phyloP scores from a whole-genome alignment of 2,797 vertebrate species.

The Squalus acanthias region DNA sequence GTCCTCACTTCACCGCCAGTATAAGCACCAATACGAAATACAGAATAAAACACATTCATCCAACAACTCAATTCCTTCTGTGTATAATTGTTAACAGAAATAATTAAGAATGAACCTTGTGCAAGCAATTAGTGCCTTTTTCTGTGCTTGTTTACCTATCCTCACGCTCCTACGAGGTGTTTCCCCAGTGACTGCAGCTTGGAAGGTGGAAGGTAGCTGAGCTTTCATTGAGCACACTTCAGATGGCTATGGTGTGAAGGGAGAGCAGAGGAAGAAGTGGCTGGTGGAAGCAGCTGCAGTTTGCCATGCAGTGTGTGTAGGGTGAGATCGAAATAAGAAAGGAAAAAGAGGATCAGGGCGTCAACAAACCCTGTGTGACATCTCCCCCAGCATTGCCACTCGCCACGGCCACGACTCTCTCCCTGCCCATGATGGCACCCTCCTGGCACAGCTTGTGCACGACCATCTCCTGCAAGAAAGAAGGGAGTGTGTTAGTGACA shows the following conservation, averaged over 20 bases:
- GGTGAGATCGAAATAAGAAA: background rate
- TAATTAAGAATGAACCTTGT: background rate
- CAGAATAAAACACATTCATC: background rate
- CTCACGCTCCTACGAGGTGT: too few relatives aligned
- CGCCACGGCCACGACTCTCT: background rate
- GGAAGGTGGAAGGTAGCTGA: background rate
- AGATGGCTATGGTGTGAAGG: background rate
- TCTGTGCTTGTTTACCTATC: background rate
- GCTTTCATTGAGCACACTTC: background rate
- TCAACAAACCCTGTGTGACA: background rate
- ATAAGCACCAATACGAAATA: background rate
- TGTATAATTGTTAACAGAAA: background rate
- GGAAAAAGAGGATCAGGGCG: background rate
- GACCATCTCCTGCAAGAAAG: background rate
- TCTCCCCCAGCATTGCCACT: background rate
- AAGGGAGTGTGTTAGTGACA: background rate
- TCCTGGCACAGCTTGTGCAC: background rate
- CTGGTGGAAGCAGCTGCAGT: background rate
- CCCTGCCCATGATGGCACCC: too few relatives aligned
- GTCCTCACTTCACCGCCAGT: background rate
- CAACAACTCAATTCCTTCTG: background rate
- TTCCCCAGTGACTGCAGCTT: background rate
- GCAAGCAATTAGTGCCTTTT: background rate
- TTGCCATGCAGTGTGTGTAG: background rate
- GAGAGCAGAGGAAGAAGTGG: background rate